phyloP scores from a whole-genome alignment of 2,888 invertebrate genomes.

The Onthophagus sagittarius region DNA sequence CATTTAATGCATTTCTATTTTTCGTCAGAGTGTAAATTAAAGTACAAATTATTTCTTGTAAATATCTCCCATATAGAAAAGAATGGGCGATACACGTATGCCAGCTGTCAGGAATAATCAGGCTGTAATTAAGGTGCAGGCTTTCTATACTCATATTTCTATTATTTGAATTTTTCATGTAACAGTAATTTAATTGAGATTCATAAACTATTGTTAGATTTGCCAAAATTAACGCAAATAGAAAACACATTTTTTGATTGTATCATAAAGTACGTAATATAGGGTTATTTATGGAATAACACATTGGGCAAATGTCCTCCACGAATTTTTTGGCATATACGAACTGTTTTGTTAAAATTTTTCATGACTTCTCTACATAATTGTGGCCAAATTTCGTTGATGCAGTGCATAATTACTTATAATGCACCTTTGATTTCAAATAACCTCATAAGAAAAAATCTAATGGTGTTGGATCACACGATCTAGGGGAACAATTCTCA shows the following conservation, averaged over 20 bases:
- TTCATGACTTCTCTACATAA: slow-evolving; percentile 31
- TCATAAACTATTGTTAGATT: too few species aligned
- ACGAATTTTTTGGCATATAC: slow-evolving; percentile 30
- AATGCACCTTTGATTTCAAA: slow-evolving; percentile 11
- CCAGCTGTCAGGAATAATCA: too few species aligned
- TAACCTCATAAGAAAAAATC: slow-evolving; percentile 18
- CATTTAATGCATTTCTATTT: too few species aligned
- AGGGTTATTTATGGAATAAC: slow-evolving; percentile 24
- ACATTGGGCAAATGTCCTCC: slow-evolving; percentile 25
- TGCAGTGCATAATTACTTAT: slow-evolving; percentile 19
- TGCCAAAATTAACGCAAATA: too few species aligned
- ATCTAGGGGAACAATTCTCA: slow-evolving; percentile 19
- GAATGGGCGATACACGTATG: too few species aligned
- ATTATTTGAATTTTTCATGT: slow-evolving; percentile 12
- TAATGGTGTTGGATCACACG: slow-evolving; percentile 8
- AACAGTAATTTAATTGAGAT: too few species aligned
- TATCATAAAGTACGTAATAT: slow-evolving; percentile 12
- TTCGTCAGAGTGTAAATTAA: too few species aligned
- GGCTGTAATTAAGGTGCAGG: too few species aligned
- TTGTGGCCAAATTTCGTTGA: slow-evolving; percentile 33
- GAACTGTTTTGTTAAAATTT: slow-evolving; percentile 31
- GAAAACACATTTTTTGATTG: too few species aligned
- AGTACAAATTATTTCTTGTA: too few species aligned
- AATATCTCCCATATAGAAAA: too few species aligned
- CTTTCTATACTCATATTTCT: not conserved